Evolutionary conservation across 2,888 invertebrate species (phyloP).

Genomic region (Hylaea fasciaria): DNA sequence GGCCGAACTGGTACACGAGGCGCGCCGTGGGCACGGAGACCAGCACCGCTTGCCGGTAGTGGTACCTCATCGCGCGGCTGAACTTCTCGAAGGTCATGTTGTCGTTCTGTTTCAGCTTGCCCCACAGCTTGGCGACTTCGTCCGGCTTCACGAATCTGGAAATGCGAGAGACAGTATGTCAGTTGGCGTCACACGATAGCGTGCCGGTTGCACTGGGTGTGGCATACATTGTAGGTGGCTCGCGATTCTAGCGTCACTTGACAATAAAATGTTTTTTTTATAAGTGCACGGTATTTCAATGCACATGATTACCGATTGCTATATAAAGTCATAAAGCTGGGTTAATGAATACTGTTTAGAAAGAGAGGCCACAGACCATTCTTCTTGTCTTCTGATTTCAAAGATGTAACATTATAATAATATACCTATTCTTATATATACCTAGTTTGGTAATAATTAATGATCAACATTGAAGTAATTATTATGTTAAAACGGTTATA

Average conservation of each 20-base stretch:
- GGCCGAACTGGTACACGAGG: slow-evolving; percentile 92
- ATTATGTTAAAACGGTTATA: slow-evolving; percentile 17
- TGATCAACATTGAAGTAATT: slow-evolving; percentile 8
- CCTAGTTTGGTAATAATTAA: not conserved
- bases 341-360: too few relatives aligned
- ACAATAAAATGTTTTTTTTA: not conserved
- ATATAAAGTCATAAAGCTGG: too few relatives aligned
- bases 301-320: too few relatives aligned
- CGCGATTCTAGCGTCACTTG: slow-evolving; percentile 31
- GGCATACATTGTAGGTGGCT: slow-evolving; percentile 28
- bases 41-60: slow-evolving; percentile 91
- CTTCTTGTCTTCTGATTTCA: too few relatives aligned
- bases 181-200: slow-evolving; percentile 17
- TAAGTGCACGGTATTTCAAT: not conserved
- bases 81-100: slow-evolving; percentile 97
- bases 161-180: slow-evolving; percentile 45
- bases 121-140: slow-evolving; percentile 94
- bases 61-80: slow-evolving; percentile 95
- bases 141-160: slow-evolving; percentile 93
- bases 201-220: slow-evolving; percentile 12
- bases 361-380: too few relatives aligned
- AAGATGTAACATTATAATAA: too few relatives aligned
- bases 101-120: slow-evolving; percentile 92
- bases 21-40: slow-evolving; percentile 90
- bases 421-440: too few relatives aligned